Conservation (phyloP, 2,797 vertebrate genomes). For the Craterocephalus amniculus region DNA sequence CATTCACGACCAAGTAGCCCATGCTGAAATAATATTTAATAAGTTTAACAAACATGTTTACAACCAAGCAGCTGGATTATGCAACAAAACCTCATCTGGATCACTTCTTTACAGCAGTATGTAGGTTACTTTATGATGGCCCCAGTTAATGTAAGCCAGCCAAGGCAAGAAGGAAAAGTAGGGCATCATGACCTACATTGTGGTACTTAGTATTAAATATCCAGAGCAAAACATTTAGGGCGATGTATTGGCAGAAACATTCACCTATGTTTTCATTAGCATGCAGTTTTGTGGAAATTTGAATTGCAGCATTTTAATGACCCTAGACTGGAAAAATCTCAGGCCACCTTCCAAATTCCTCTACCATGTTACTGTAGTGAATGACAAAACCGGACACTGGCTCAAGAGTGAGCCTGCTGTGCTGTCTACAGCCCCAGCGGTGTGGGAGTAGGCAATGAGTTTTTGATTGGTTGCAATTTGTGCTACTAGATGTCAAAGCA, state of each 20-base stretch:
- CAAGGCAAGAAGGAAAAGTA: conserved; percentile 61
- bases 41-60: conserved; percentile 9
- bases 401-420: background rate
- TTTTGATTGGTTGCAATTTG: background rate
- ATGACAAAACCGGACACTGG: background rate
- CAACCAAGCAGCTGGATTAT: conserved; percentile 55
- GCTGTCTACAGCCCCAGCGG: background rate
- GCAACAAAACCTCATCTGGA: conserved; percentile 49
- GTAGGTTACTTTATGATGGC: conserved; percentile 66
- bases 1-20: background rate
- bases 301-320: background rate
- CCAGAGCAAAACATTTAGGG: background rate
- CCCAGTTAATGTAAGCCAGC: conserved; percentile 52
- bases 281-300: background rate
- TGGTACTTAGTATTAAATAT: conserved; percentile 28
- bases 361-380: background rate
- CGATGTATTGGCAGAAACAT: background rate
- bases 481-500: background rate
- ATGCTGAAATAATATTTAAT: conserved; percentile 17
- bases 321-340: background rate
- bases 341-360: background rate
- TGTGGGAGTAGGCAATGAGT: background rate
- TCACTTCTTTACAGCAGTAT: conserved; percentile 61
- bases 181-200: conserved; percentile 73
- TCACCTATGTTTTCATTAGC: background rate